A percentile compares a stretch with the other conserved stretches of the same genome.
Evolutionary conservation across 2,797 vertebrate genomes (phyloP).

Genomic region (Rhyacichthys aspro): DNA sequence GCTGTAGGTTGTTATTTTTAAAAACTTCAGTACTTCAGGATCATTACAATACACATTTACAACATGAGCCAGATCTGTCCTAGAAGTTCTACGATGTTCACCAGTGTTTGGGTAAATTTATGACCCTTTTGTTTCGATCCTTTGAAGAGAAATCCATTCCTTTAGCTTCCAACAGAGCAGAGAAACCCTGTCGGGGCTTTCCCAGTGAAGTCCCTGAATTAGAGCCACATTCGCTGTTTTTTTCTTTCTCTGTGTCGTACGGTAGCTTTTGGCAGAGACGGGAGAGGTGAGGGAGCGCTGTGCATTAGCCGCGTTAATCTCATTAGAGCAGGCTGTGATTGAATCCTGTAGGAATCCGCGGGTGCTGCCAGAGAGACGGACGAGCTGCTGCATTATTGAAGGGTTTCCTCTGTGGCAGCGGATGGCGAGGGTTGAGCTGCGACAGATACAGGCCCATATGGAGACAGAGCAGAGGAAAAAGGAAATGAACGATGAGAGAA

Average conservation of each 20-base stretch:
- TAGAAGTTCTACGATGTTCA: too few species aligned
- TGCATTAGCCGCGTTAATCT: conserved; percentile 72
- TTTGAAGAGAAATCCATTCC: not conserved
- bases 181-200: too few species aligned
- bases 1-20: too few species aligned
- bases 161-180: not conserved
- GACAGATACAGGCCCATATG: not conserved
- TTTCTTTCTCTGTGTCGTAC: not conserved
- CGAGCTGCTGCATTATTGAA: conserved; percentile 64
- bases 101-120: too few species aligned
- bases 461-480: not conserved
- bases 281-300: conserved; percentile 24
- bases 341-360: conserved; percentile 66
- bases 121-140: too few species aligned
- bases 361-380: conserved; percentile 57
- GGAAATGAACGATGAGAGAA: not conserved
- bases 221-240: not conserved
- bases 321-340: conserved; percentile 63
- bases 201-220: too few species aligned
- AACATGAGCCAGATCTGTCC: too few species aligned
- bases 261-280: not conserved
- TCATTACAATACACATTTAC: too few species aligned
- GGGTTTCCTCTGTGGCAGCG: conserved; percentile 40
- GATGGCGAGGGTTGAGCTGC: conserved; percentile 7
- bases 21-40: too few species aligned